Conservation (phyloP, 2,888 invertebrate species). For the Andrena flavipes region DNA sequence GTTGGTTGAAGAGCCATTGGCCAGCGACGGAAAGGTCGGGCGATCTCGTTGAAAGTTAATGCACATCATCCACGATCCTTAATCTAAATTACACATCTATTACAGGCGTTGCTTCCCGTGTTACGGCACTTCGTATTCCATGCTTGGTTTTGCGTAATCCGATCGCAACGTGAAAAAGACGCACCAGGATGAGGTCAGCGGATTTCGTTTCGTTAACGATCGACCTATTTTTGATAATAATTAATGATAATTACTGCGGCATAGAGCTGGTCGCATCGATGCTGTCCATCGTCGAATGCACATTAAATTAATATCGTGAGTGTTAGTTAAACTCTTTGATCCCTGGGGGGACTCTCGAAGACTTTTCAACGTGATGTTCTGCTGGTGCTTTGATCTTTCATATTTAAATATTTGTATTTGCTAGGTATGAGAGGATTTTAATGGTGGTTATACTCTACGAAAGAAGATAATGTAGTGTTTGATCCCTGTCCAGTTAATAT, state of each 20-base stretch:
- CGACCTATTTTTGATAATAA: slow-evolving; percentile 7
- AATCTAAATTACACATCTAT: slow-evolving; percentile 67
- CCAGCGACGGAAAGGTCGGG: slow-evolving; percentile 24
- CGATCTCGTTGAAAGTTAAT: slow-evolving; percentile 50
- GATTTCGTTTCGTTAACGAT: slow-evolving; percentile 44
- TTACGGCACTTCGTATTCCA: slow-evolving; percentile 56
- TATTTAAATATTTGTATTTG: no score
- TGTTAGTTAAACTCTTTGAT: no score
- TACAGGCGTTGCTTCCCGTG: slow-evolving; percentile 64
- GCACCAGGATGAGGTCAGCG: slow-evolving; percentile 42
- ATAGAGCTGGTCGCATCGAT: not conserved
- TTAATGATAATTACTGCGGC: not conserved
- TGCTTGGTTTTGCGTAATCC: slow-evolving; percentile 59
- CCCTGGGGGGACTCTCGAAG: no score
- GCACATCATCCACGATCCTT: slow-evolving; percentile 54
- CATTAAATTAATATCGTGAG: no score
- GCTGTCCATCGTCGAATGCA: not conserved
- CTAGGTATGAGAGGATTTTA: no score
- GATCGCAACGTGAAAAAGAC: slow-evolving; percentile 49
- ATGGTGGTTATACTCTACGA: no score
- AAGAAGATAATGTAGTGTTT: no score
- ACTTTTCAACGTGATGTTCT: no score
- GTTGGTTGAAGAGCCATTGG: slow-evolving; percentile 19
- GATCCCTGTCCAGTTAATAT: no score
- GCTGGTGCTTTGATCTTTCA: no score